Evolutionary conservation across 2,888 invertebrate genomes (phyloP).

Genomic region (Sceliomorpha sp.): DNA sequence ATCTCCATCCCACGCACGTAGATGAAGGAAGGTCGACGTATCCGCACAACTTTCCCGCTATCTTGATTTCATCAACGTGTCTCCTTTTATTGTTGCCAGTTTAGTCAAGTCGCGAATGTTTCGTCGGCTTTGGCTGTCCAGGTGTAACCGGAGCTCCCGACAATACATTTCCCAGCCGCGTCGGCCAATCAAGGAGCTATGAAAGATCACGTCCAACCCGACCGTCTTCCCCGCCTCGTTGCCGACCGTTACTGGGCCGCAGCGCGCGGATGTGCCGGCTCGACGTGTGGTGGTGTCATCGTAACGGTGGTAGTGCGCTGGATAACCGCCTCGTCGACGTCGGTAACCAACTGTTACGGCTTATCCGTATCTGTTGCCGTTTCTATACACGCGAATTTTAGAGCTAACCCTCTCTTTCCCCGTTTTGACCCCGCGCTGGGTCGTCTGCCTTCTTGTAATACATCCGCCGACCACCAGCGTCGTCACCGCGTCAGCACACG

Average conservation of each 20-base stretch:
- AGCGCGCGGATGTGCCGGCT: conserved; percentile 13
- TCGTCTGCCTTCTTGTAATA: conserved; percentile 20
- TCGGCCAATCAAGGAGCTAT: conserved; percentile 78
- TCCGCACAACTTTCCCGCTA: conserved; percentile 71
- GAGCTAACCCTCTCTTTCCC: background rate
- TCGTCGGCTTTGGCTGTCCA: too few relatives aligned
- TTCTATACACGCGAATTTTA: conserved; percentile 25
- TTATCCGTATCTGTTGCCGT: conserved; percentile 33
- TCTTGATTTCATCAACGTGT: conserved; percentile 79
- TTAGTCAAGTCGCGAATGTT: background rate
- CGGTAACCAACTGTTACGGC: conserved; percentile 40
- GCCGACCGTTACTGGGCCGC: too few relatives aligned
- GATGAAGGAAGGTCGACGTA: conserved; percentile 51
- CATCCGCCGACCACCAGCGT: conserved; percentile 10
- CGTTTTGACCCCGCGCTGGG: background rate
- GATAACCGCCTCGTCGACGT: conserved; percentile 42
- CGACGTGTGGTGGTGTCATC: conserved; percentile 17
- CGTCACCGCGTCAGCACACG: conserved; percentile 39
- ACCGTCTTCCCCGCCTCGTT: conserved; percentile 58
- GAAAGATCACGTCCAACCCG: conserved; percentile 78
- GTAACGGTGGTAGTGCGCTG: conserved; percentile 31
- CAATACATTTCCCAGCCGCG: conserved; percentile 69
- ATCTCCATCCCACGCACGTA: conserved; percentile 58
- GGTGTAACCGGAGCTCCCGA: too few relatives aligned
- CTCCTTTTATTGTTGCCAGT: conserved; percentile 78